Conservation (phyloP, 2,113 vertebrate species). For the Nerophis ophidion region DNA sequence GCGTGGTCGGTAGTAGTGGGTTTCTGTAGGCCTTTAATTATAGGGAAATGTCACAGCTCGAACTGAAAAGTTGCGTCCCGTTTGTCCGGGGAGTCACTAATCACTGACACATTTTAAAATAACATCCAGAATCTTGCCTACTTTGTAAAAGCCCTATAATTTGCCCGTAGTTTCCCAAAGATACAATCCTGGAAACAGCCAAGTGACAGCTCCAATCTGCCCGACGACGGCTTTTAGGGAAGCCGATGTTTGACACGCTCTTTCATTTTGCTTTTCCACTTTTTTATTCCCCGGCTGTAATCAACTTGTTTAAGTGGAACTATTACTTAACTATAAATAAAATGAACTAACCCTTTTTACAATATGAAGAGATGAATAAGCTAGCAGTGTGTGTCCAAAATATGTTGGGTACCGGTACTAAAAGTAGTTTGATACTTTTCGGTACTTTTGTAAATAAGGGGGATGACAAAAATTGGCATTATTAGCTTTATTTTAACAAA, state of each 20-base stretch:
- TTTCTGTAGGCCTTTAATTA: no score
- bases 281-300: not conserved
- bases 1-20: no score
- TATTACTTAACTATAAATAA: not conserved
- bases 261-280: slow-evolving; percentile 26
- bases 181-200: slow-evolving; percentile 17
- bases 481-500: no score
- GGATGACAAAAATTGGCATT: no score
- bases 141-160: slow-evolving; percentile 18
- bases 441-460: no score
- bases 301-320: not conserved
- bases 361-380: no score
- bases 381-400: no score
- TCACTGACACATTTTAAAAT: slow-evolving; percentile 24
- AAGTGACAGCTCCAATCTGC: slow-evolving; percentile 32
- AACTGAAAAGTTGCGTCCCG: slow-evolving; percentile 12
- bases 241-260: slow-evolving; percentile 6
- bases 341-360: not conserved
- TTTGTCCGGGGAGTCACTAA: slow-evolving; percentile 16
- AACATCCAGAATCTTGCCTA: slow-evolving; percentile 24
- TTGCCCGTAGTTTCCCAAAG: slow-evolving; percentile 20
- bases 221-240: slow-evolving; percentile 24
- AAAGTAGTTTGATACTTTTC: no score
- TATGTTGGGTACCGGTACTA: no score
- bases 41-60: not conserved